A percentile compares a stretch with the other conserved stretches of the same genome.
Conservation (phyloP, 1,140 invertebrate species). For the Whitmania pigra region DNA sequence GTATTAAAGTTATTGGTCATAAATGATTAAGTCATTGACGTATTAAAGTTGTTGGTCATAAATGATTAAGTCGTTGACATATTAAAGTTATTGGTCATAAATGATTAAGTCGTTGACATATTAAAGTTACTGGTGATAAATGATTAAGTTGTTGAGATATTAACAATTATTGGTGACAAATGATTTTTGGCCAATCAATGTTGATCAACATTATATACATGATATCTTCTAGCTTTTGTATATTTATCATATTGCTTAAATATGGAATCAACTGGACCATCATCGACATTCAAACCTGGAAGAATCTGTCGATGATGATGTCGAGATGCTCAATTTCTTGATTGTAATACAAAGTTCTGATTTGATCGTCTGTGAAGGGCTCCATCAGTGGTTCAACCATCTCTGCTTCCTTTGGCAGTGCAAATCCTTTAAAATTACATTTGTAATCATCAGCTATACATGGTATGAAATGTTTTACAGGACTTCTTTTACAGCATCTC, state of each 20-base stretch:
- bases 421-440: background rate
- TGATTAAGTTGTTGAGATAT: too few relatives aligned
- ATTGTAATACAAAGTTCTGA: slow-evolving; percentile 4
- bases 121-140: background rate
- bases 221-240: too few relatives aligned
- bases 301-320: background rate
- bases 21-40: too few relatives aligned
- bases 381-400: background rate
- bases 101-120: too few relatives aligned
- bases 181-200: too few relatives aligned
- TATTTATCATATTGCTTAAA: background rate
- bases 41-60: background rate
- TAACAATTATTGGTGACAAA: too few relatives aligned
- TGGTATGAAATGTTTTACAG: too few relatives aligned
- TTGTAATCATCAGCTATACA: background rate
- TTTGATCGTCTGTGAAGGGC: background rate
- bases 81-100: background rate
- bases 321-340: background rate
- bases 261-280: background rate
- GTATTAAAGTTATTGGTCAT: background rate
- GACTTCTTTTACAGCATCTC: too few relatives aligned
- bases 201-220: too few relatives aligned
- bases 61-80: too few relatives aligned
- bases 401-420: background rate
- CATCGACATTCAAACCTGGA: background rate